phyloP scores from a whole-genome alignment of 35 echinoderm and acorn worm species.

The Patiria miniata region DNA sequence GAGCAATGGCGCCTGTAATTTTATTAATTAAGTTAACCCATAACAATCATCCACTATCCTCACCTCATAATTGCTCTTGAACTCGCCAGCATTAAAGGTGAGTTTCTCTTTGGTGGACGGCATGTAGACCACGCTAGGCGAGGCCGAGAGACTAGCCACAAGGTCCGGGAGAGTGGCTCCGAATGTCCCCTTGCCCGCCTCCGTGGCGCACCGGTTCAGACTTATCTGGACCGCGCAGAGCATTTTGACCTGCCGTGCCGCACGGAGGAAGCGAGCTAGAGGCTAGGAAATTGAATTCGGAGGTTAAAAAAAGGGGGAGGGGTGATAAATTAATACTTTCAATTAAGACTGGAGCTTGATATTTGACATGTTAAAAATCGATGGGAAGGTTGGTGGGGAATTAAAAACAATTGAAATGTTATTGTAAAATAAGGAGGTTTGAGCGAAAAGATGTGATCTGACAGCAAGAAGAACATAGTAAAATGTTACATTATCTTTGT shows the following conservation, averaged over 20 bases:
- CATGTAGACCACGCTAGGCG: slow-evolving; percentile 62
- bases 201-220: slow-evolving; percentile 64
- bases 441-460: no score
- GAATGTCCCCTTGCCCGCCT: slow-evolving; percentile 82
- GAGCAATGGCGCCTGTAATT: no score
- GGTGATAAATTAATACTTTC: not conserved
- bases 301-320: no score
- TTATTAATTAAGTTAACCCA: no score
- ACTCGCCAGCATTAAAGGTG: slow-evolving; percentile 78
- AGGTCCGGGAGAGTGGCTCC: slow-evolving; percentile 77
- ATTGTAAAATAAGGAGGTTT: no score
- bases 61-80: slow-evolving; percentile 88
- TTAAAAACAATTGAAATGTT: no score
- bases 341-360: no score
- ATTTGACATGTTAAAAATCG: no score
- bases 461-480: no score
- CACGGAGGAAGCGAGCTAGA: slow-evolving; percentile 67
- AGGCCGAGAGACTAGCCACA: slow-evolving; percentile 46
- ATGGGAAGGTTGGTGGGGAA: no score
- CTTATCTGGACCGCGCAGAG: slow-evolving; percentile 86
- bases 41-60: not conserved
- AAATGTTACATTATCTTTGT: no score
- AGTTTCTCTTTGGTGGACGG: slow-evolving; percentile 67
- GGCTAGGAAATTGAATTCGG: slow-evolving; percentile 52
- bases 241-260: slow-evolving; percentile 70